Conservation (phyloP, 2,888 invertebrate genomes). For the Aphodius granarius region DNA sequence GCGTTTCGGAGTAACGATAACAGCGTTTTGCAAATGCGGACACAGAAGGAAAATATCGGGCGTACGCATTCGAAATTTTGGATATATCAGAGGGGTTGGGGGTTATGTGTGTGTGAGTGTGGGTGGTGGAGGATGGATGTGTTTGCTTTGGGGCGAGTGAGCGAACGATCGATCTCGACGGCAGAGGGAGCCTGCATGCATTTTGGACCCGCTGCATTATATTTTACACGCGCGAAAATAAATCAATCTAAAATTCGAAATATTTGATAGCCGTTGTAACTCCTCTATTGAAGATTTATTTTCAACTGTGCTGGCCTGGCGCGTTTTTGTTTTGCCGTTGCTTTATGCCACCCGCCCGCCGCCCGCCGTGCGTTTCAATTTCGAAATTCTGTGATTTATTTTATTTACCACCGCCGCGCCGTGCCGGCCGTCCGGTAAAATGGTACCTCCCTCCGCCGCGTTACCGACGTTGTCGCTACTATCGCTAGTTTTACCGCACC, state of each 20-base stretch:
- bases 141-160: conserved; percentile 22
- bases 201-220: conserved; percentile 25
- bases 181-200: conserved; percentile 6
- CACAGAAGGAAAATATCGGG: not conserved
- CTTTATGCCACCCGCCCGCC: conserved; percentile 24
- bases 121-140: conserved; percentile 1
- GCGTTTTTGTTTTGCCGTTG: conserved; percentile 26
- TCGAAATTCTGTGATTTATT: conserved; percentile 31
- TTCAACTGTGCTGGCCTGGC: conserved; percentile 23
- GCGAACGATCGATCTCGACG: conserved; percentile 22
- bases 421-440: conserved; percentile 21
- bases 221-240: conserved; percentile 29
- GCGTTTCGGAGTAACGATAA: not conserved
- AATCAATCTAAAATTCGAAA: conserved; percentile 31
- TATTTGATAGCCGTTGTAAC: conserved; percentile 31
- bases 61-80: not conserved
- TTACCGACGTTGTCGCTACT: conserved; percentile 6
- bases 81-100: not conserved
- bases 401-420: conserved; percentile 30
- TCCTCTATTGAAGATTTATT: conserved; percentile 30
- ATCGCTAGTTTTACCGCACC: conserved; percentile 7
- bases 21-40: not conserved
- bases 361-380: conserved; percentile 27
- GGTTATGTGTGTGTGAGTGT: not conserved
- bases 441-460: conserved; percentile 21